phyloP scores from a whole-genome alignment of 2,113 vertebrate genomes.

The Balaenoptera acutorostrata region DNA sequence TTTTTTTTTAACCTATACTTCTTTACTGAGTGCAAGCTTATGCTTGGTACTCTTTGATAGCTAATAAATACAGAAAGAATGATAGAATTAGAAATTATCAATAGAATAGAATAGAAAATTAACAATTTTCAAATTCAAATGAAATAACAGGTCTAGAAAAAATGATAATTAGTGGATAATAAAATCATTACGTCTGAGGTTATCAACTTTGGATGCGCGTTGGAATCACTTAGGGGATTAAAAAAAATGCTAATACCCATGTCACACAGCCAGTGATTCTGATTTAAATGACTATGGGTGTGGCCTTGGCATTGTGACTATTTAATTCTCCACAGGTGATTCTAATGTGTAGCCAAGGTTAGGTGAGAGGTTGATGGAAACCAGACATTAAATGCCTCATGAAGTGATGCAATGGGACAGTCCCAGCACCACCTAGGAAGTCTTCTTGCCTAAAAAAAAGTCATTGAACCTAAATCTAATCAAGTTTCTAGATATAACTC shows the following conservation, averaged over 20 bases:
- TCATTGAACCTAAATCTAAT: background rate
- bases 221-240: background rate
- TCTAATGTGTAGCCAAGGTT: background rate
- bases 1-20: background rate
- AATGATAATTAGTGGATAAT: background rate
- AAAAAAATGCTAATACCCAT: background rate
- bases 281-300: background rate
- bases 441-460: conserved; percentile 18
- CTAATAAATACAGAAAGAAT: background rate
- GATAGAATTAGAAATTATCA: background rate
- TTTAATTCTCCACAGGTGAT: background rate
- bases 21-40: background rate
- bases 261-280: background rate
- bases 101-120: background rate
- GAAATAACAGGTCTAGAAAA: background rate
- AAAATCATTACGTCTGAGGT: background rate
- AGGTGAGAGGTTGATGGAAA: background rate
- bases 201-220: background rate
- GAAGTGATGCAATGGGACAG: background rate
- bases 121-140: background rate
- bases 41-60: background rate
- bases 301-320: background rate
- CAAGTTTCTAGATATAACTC: background rate
- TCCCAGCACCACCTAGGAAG: background rate
- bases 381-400: background rate